These are phyloP conservation scores for Hermaeophaga mercurialis DNA, from an alignment of 2,888 invertebrate genomes.

Conservation along the genomic window DNA sequence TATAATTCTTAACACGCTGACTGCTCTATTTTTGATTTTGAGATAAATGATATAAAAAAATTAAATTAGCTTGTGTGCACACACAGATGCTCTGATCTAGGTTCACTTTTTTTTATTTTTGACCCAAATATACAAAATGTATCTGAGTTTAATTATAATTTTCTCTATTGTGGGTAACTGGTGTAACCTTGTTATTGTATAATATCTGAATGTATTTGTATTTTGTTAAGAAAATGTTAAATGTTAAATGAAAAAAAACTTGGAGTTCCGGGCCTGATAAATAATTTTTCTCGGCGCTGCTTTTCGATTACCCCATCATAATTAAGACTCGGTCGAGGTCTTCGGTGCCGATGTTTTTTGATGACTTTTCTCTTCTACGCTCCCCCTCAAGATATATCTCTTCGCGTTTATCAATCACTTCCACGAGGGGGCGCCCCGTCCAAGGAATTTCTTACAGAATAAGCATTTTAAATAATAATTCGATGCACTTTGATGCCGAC, in stretches of 20 bases:
- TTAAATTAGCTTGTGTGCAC: too few relatives aligned
- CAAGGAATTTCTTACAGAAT: constrained; percentile 34
- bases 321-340: constrained; percentile 44
- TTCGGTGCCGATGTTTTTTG: constrained; percentile 43
- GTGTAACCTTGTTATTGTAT: too few relatives aligned
- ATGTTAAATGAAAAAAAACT: background rate
- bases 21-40: too few relatives aligned
- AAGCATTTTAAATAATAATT: constrained; percentile 36
- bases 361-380: constrained; percentile 43
- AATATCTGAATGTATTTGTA: too few relatives aligned
- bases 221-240: too few relatives aligned
- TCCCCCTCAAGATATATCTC: constrained; percentile 40
- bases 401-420: constrained; percentile 43
- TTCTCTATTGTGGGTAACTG: too few relatives aligned
- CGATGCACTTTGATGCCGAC: constrained; percentile 31
- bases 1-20: too few relatives aligned
- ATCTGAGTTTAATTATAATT: too few relatives aligned
- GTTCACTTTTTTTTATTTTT: too few relatives aligned
- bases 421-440: constrained; percentile 24
- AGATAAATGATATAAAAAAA: too few relatives aligned
- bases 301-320: constrained; percentile 53
- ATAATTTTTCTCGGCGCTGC: constrained; percentile 42
- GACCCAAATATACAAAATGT: too few relatives aligned
- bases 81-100: too few relatives aligned
- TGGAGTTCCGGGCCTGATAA: constrained; percentile 17